These are phyloP conservation scores for Scytalopus superciliaris DNA, from an alignment of 2,113 vertebrate species.

Conservation along the genomic window DNA sequence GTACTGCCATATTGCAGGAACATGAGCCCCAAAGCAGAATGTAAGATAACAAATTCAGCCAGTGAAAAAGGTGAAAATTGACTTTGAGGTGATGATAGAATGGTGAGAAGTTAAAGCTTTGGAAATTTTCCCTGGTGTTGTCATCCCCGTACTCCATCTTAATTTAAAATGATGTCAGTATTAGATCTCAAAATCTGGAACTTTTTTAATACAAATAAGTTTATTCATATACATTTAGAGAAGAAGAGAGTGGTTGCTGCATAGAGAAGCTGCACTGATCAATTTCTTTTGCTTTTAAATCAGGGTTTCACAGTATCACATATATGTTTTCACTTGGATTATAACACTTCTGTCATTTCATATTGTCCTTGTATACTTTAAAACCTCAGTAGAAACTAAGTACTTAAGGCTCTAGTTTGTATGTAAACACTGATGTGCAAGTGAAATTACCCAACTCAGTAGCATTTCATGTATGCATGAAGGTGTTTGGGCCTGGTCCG, in stretches of 20 bases:
- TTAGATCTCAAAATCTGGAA: conserved; percentile 38
- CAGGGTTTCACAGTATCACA: neutral
- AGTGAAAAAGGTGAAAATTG: conserved; percentile 82
- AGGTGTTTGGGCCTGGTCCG: neutral
- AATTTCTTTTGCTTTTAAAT: neutral
- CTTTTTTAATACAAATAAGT: neutral
- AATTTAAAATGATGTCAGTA: conserved; percentile 66
- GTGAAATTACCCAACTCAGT: neutral
- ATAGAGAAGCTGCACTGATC: neutral
- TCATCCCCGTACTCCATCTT: conserved; percentile 61
- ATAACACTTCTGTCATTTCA: neutral
- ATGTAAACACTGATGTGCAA: neutral
- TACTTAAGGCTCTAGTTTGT: neutral
- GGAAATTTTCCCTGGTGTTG: conserved; percentile 64
- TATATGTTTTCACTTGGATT: neutral
- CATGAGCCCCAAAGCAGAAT: conserved; percentile 70
- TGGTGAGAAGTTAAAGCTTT: conserved; percentile 76
- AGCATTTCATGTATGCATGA: neutral
- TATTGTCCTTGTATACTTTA: neutral
- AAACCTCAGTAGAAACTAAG: neutral
- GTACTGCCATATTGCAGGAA: conserved; percentile 54
- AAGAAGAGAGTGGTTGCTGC: neutral
- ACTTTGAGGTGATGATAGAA: conserved; percentile 80
- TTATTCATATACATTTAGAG: neutral
- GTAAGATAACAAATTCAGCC: conserved; percentile 76